Percentiles rank a stretch among this genome's conserved stretches.
Evolutionary conservation across 2,113 vertebrate species (phyloP).

Genomic region (Regulus satrapa): DNA sequence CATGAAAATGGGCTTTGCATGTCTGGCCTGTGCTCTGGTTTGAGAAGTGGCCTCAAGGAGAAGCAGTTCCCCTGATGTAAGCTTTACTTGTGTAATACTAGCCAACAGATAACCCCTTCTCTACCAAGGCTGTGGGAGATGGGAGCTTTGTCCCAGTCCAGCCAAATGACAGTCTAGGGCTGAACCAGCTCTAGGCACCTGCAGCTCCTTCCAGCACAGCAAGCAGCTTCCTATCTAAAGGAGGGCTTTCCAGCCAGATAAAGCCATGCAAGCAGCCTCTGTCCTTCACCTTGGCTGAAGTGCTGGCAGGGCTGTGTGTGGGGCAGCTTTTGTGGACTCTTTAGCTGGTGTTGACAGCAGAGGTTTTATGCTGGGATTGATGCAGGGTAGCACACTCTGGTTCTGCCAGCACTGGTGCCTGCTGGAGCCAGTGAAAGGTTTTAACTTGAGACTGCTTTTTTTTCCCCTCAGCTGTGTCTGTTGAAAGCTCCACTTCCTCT

Average conservation of each 20-base stretch:
- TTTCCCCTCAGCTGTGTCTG: not conserved
- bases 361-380: not conserved
- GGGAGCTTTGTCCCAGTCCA: not conserved
- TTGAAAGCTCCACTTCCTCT: not conserved
- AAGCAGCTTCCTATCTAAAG: not conserved
- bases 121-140: not conserved
- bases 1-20: not conserved
- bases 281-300: not conserved
- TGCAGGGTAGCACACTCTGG: not conserved
- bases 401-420: not conserved
- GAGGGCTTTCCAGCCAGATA: conserved; percentile 18
- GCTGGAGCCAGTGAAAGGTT: not conserved
- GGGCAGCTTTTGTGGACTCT: not conserved
- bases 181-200: not conserved
- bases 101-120: not conserved
- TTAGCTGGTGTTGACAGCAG: conserved; percentile 21
- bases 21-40: not conserved
- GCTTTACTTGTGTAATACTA: not conserved
- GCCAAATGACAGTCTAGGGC: not conserved
- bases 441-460: not conserved
- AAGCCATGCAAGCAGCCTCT: not conserved
- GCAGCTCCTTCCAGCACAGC: not conserved
- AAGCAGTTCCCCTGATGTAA: not conserved
- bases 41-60: not conserved
- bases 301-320: not conserved